phyloP scores from a whole-genome alignment of 2,113 vertebrate species.

The Nannospalax galili region DNA sequence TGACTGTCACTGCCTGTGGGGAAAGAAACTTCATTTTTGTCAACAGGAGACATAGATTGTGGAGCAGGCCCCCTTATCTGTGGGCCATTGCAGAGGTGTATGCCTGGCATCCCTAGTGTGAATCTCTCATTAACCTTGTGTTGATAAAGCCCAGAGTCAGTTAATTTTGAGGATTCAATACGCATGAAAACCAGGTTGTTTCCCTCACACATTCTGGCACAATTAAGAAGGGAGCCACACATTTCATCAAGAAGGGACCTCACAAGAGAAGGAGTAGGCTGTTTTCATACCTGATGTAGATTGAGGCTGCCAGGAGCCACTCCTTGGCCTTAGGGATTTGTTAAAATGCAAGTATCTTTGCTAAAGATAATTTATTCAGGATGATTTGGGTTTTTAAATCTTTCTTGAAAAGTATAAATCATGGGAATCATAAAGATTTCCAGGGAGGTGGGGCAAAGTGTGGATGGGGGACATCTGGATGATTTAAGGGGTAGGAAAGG shows the following conservation, averaged over 20 bases:
- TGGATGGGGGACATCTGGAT: neutral
- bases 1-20: neutral
- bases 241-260: neutral
- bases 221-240: neutral
- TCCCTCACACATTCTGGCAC: neutral
- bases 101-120: rapidly evolving
- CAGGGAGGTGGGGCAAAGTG: neutral
- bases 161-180: constrained; percentile 3
- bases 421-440: neutral
- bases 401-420: constrained; percentile 13
- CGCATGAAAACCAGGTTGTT: neutral
- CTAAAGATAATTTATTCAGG: constrained; percentile 19
- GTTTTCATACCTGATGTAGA: neutral
- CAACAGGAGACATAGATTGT: neutral
- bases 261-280: neutral
- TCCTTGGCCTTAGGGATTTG: neutral
- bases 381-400: neutral
- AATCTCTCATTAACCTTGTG: constrained; percentile 39
- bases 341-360: constrained; percentile 45
- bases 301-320: neutral
- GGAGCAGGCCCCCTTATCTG: neutral
- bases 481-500: neutral
- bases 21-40: constrained; percentile 27
- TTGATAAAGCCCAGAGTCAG: neutral
- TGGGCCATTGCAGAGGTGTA: neutral